A percentile compares a stretch with the other conserved stretches of the same genome.
phyloP scores from a whole-genome alignment of 2,888 invertebrate species.

The Synanthedon formicaeformis region DNA sequence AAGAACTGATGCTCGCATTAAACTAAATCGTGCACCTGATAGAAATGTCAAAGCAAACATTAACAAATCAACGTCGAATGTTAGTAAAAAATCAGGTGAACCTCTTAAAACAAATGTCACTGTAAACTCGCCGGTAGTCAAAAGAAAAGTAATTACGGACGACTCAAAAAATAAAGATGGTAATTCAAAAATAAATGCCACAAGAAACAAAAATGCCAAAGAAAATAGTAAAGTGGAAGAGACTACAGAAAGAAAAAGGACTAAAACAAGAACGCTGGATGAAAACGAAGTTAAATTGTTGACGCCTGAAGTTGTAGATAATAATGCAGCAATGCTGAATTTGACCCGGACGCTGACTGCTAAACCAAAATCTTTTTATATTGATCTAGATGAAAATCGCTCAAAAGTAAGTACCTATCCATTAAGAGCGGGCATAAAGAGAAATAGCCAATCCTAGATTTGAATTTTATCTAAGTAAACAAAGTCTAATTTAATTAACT shows the following conservation, averaged over 20 bases:
- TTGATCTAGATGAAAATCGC: conserved; percentile 35
- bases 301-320: conserved; percentile 35
- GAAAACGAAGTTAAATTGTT: conserved; percentile 53
- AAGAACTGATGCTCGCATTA: conserved; percentile 3
- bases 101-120: conserved; percentile 33
- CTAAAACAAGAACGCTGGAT: conserved; percentile 54
- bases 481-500: too few relatives aligned
- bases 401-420: conserved; percentile 4
- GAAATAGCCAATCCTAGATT: too few relatives aligned
- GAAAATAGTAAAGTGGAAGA: conserved; percentile 5
- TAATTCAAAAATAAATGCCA: conserved; percentile 4
- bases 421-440: too few relatives aligned
- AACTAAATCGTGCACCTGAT: conserved; percentile 8
- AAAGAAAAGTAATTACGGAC: conserved; percentile 9
- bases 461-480: too few relatives aligned
- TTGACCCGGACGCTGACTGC: conserved; percentile 34
- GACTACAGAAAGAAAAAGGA: conserved; percentile 26
- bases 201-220: conserved; percentile 5
- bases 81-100: conserved; percentile 11
- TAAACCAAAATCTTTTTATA: conserved; percentile 51
- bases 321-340: conserved; percentile 48
- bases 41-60: conserved; percentile 12
- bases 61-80: neutral
- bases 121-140: conserved; percentile 43
- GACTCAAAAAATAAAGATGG: conserved; percentile 2